phyloP scores from a whole-genome alignment of 2,797 vertebrate genomes.

The Cygnus olor region DNA sequence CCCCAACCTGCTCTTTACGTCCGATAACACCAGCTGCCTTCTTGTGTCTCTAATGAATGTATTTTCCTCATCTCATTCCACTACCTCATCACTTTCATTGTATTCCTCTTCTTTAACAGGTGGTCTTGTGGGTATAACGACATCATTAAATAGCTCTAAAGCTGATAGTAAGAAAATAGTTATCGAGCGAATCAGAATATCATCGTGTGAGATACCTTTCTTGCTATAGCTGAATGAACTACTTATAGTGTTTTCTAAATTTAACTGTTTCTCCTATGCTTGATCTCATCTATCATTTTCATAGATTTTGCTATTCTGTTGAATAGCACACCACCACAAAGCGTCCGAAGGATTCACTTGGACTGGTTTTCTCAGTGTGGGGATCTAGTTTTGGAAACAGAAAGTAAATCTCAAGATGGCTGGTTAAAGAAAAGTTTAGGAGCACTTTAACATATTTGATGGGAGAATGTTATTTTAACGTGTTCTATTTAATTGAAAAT shows the following conservation, averaged over 20 bases:
- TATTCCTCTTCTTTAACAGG: constrained; percentile 44
- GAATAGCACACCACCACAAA: not conserved
- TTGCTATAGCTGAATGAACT: not conserved
- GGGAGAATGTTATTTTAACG: not conserved
- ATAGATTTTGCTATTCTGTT: not conserved
- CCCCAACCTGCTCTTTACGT: constrained; percentile 31
- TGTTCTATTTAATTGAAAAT: not conserved
- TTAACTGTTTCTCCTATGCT: constrained; percentile 3
- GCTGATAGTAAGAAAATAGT: constrained; percentile 26
- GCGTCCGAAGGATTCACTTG: not conserved
- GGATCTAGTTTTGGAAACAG: not conserved
- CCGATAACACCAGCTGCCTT: constrained; percentile 41
- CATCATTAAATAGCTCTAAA: constrained; percentile 60
- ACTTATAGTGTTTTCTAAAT: not conserved
- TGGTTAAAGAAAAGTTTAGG: not conserved
- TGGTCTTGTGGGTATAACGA: constrained; percentile 51
- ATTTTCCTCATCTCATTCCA: constrained; percentile 1
- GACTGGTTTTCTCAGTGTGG: not conserved
- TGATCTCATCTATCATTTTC: not conserved
- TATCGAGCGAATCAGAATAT: constrained; percentile 2
- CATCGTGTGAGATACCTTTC: constrained; percentile 1
- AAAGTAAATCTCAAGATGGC: not conserved
- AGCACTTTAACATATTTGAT: not conserved
- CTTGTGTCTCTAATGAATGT: constrained; percentile 34
- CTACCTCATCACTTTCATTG: constrained; percentile 50